phyloP scores from a whole-genome alignment of 2,888 invertebrate species.

The Lamellibrachia columna region DNA sequence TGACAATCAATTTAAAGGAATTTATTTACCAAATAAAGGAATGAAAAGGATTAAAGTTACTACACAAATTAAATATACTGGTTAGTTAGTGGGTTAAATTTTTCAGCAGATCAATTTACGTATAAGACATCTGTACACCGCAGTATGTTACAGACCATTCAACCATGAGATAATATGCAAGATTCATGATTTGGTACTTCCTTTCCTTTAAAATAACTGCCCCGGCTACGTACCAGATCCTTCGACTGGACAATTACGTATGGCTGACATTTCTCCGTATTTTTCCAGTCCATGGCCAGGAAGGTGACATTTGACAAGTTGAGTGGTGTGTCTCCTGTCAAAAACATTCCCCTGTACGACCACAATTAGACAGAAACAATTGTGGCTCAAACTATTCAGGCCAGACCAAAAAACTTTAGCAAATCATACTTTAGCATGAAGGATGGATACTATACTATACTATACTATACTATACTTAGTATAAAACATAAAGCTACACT shows the following conservation, averaged over 20 bases:
- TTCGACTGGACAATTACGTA: slow-evolving; percentile 66
- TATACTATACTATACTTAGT: background rate
- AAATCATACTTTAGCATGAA: background rate
- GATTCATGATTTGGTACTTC: too few species aligned
- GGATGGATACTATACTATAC: background rate
- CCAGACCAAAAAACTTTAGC: background rate
- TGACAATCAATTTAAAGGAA: too few species aligned
- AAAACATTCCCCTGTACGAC: background rate
- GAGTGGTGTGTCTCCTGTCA: slow-evolving; percentile 60
- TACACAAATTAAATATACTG: too few species aligned
- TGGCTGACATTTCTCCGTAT: slow-evolving; percentile 62
- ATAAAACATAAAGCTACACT: background rate
- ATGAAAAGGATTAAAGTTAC: too few species aligned
- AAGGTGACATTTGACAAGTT: slow-evolving; percentile 54
- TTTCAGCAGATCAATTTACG: too few species aligned
- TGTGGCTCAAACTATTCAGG: background rate
- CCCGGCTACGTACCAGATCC: slow-evolving; percentile 52
- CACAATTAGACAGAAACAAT: background rate
- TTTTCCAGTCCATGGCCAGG: slow-evolving; percentile 68
- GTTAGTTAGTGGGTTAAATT: too few species aligned
- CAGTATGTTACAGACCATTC: too few species aligned
- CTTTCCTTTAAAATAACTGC: too few species aligned
- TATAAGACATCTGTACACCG: too few species aligned
- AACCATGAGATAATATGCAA: too few species aligned
- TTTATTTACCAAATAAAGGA: too few species aligned